phyloP scores from a whole-genome alignment of 2,888 invertebrate species.

The Xanthia togata region DNA sequence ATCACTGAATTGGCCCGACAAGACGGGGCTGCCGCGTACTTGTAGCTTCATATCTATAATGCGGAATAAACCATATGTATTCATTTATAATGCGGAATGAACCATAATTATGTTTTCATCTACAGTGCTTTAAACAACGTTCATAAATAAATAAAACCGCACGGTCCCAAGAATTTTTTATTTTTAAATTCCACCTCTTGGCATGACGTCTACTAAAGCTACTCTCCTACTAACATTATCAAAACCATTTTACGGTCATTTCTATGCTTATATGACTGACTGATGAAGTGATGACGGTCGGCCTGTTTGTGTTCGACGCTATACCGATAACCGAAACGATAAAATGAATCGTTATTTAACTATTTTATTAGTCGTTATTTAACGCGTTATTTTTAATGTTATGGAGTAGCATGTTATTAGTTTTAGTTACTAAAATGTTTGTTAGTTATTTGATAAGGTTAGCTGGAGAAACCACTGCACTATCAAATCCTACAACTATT shows the following conservation, averaged over 20 bases:
- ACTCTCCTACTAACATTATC: constrained; percentile 37
- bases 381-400: constrained; percentile 58
- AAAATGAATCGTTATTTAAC: constrained; percentile 42
- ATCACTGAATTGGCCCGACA: too few species aligned
- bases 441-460: not conserved
- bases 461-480: too few species aligned
- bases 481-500: too few species aligned
- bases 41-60: too few species aligned
- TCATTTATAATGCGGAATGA: too few species aligned
- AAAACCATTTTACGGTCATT: constrained; percentile 50
- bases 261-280: constrained; percentile 30
- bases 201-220: constrained; percentile 44
- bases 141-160: not conserved
- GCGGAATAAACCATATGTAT: too few species aligned
- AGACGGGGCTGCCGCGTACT: too few species aligned
- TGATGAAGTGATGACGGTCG: constrained; percentile 22
- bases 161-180: not conserved
- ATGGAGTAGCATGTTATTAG: constrained; percentile 29
- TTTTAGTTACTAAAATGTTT: not conserved
- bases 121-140: not conserved
- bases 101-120: too few species aligned
- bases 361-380: constrained; percentile 55
- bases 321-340: constrained; percentile 39
- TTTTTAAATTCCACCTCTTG: not conserved
- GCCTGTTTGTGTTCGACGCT: constrained; percentile 44